phyloP scores from a whole-genome alignment of 2,113 vertebrate species.

The Pipa parva region DNA sequence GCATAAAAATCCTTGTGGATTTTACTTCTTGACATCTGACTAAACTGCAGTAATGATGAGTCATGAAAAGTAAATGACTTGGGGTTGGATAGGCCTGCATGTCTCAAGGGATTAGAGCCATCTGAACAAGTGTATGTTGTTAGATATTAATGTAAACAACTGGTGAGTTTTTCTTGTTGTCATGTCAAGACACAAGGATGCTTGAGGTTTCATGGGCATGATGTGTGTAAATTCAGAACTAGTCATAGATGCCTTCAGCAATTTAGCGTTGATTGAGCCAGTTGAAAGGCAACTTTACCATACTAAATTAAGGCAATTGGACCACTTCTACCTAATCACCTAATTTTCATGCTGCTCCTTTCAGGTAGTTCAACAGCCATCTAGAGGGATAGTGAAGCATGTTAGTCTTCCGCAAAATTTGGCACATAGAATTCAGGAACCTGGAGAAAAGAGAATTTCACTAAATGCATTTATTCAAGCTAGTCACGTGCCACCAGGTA shows the following conservation, averaged over 20 bases:
- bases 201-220: constrained; percentile 20
- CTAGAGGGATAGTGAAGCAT: constrained; percentile 57
- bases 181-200: constrained; percentile 21
- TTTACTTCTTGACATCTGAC: constrained; percentile 28
- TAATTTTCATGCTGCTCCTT: constrained; percentile 33
- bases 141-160: constrained; percentile 38
- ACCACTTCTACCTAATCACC: constrained; percentile 10
- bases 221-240: constrained; percentile 33
- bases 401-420: constrained; percentile 47
- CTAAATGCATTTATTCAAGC: constrained; percentile 50
- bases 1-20: constrained; percentile 22
- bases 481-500: constrained; percentile 55
- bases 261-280: constrained; percentile 27
- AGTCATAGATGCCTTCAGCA: constrained; percentile 13
- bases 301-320: constrained; percentile 16
- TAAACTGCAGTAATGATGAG: constrained; percentile 28
- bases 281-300: constrained; percentile 37
- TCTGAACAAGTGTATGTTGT: constrained; percentile 37
- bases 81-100: constrained; percentile 16
- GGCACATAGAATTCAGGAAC: constrained; percentile 51
- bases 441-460: constrained; percentile 47
- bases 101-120: constrained; percentile 39
- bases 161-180: constrained; percentile 38
- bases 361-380: constrained; percentile 70
- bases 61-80: constrained; percentile 25